Conservation (phyloP, 2,797 vertebrate species). For the Macropus fuliginosus region DNA sequence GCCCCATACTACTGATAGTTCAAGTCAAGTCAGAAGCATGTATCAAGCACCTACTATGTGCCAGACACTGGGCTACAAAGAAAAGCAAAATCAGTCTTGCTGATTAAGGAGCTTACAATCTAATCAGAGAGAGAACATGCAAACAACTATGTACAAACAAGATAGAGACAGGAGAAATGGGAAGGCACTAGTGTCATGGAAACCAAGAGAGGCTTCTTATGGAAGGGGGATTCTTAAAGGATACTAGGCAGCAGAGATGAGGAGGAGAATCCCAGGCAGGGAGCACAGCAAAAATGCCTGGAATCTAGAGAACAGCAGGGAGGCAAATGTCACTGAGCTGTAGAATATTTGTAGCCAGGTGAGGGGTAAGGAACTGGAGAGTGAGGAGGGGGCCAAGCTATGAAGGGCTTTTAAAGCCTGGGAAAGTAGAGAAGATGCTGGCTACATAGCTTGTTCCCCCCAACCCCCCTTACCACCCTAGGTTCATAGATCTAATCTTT, state of each 20-base stretch:
- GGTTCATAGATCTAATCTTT: background rate
- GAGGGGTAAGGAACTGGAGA: background rate
- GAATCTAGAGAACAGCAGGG: background rate
- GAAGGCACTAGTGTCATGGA: background rate
- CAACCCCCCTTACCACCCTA: background rate
- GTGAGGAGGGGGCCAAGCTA: background rate
- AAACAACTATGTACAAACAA: background rate
- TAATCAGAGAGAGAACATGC: background rate
- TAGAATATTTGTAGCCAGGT: background rate
- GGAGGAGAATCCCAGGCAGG: background rate
- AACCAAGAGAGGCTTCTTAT: background rate
- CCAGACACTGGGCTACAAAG: background rate
- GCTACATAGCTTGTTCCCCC: accelerated
- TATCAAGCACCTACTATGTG: background rate
- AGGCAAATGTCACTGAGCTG: background rate
- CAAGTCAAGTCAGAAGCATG: background rate
- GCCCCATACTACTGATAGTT: constrained; percentile 40
- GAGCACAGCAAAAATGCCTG: background rate
- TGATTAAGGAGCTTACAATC: background rate
- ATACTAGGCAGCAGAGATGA: background rate
- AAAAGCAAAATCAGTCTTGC: background rate
- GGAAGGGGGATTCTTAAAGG: background rate
- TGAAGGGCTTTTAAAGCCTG: background rate
- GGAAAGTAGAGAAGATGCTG: background rate
- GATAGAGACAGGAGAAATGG: background rate